Percentiles rank a stretch among this genome's conserved stretches.
Evolutionary conservation across 2,113 vertebrate species (phyloP).

Genomic region (Pristiophorus japonicus): DNA sequence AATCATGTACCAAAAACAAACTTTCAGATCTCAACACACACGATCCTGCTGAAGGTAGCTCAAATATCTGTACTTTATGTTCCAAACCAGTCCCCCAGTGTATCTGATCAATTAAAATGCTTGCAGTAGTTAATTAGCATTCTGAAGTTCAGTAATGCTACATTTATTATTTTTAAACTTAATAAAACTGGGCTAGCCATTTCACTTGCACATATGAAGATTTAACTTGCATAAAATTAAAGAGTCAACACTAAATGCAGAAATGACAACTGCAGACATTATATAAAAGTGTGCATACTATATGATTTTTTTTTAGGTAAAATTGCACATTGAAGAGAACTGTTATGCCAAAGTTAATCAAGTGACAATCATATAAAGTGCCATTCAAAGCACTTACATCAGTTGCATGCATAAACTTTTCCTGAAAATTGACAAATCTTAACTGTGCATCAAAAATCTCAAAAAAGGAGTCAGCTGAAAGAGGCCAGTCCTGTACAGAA

Average conservation of each 20-base stretch:
- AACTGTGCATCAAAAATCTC: background rate
- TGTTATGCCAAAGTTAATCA: background rate
- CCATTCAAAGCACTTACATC: too few relatives aligned
- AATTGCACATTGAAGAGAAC: background rate
- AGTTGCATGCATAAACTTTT: background rate
- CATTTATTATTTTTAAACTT: background rate
- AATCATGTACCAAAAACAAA: too few relatives aligned
- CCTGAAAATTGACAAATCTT: background rate
- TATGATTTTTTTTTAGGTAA: background rate
- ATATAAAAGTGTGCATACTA: background rate
- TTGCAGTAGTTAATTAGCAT: background rate
- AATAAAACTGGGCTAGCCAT: background rate
- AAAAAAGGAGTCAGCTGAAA: background rate
- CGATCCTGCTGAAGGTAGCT: too few relatives aligned
- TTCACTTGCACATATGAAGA: background rate
- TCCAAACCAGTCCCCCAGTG: background rate
- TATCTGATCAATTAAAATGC: background rate
- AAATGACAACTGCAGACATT: background rate
- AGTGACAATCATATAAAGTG: background rate
- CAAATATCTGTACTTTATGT: too few relatives aligned
- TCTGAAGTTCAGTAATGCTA: background rate
- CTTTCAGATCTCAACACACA: too few relatives aligned
- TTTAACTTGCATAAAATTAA: background rate
- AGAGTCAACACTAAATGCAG: background rate
- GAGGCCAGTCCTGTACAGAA: background rate